Evolutionary conservation across 2,797 vertebrate genomes (phyloP), one percentile per base, ranked within the genome.

Genomic region (Enteromius paludinosus): DNA sequence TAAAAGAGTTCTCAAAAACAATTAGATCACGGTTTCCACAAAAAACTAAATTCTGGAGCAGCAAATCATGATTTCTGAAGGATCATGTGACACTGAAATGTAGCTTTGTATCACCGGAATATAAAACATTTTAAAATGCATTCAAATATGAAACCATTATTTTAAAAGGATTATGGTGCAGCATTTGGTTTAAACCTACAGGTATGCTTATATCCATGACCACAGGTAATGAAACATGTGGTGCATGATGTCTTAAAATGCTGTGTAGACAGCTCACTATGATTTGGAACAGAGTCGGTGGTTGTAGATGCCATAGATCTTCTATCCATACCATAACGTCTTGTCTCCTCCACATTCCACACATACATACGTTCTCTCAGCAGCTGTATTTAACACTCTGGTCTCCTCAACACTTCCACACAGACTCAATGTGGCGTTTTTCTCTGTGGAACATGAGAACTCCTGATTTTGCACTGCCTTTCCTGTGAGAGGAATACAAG

Each of bases 401-500:
- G 35, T 17, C 41, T 66, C 11, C 49, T 45, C 73, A 83, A 54
- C 41, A 84, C 62, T 86, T 86, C 78, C 49, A 76, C 85, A 47
- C 84, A 68, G 65, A 80, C 61, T 61, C 73, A 83, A 71, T 54
- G 86, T 82, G 85, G 83, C 59, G 64, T 83, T 84, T 85, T 68
- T 71, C 33, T 43, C 5, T 18, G 23, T 81, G 47, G 62, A 83
- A 80, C 78, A 17, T 52, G 76, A 85, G 41, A 86, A 41, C 35
- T 66, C 73, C 52, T 43, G 75, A 83, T 65, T 59, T 78, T 4
- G n/a, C 62, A 52, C 35, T 79, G 87, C 84, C 83, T 76, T 74
- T 85, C 75, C 79, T 80, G 76, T 89, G 56, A 87, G 71, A 89
- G 87, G 84, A 88, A 92, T 86, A 79, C 87, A 87, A 81, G 78